Conservation (phyloP, 2,888 invertebrate genomes). For the Agapostemon virescens region DNA sequence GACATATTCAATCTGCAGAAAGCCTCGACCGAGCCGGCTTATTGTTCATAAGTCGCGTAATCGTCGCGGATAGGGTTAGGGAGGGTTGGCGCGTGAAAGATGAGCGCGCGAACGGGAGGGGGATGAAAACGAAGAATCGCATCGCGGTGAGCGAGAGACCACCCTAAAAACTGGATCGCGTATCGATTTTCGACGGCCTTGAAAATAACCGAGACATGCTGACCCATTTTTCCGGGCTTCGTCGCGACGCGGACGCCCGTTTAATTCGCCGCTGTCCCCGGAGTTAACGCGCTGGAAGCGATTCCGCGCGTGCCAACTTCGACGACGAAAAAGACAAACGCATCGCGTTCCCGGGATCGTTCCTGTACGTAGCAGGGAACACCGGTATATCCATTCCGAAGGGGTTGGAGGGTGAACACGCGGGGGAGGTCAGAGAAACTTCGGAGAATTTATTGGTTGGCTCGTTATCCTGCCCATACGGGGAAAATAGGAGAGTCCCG, state of each 20-base stretch:
- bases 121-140: constrained; percentile 5
- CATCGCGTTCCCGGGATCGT: constrained; percentile 11
- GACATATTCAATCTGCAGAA: constrained; percentile 66
- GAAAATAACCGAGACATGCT: constrained; percentile 63
- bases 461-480: constrained; percentile 47
- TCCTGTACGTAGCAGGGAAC: neutral
- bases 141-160: constrained; percentile 1
- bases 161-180: constrained; percentile 44
- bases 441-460: constrained; percentile 47
- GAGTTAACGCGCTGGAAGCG: constrained; percentile 48
- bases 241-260: constrained; percentile 49
- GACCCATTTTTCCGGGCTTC: constrained; percentile 57
- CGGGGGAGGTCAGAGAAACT: constrained; percentile 14
- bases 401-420: neutral
- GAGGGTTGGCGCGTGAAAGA: neutral
- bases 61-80: constrained; percentile 30
- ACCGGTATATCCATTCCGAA: neutral
- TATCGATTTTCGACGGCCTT: constrained; percentile 60
- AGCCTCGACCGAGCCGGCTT: constrained; percentile 63
- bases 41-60: constrained; percentile 53
- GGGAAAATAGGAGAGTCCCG: constrained; percentile 35
- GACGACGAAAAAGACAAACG: constrained; percentile 10
- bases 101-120: neutral
- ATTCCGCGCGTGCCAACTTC: constrained; percentile 43
- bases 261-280: constrained; percentile 37